phyloP scores from a whole-genome alignment of 2,113 vertebrate genomes.

The Gambusia affinis region DNA sequence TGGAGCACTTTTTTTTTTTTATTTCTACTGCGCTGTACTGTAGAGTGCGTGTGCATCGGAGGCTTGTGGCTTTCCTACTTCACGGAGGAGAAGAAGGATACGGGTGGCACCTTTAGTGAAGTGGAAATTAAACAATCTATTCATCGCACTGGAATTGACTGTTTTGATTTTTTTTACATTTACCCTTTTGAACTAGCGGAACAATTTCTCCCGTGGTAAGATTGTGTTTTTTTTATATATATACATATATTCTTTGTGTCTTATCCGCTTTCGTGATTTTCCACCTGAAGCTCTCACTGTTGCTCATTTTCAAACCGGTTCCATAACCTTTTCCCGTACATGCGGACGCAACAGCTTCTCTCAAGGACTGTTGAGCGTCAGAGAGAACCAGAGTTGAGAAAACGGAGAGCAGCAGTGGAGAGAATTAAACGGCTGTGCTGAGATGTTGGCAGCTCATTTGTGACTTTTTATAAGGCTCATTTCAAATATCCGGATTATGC shows the following conservation, averaged over 20 bases:
- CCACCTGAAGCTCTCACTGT: conserved; percentile 17
- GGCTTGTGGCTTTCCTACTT: conserved; percentile 37
- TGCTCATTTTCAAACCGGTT: conserved; percentile 29
- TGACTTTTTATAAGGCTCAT: conserved; percentile 63
- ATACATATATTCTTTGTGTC: not conserved
- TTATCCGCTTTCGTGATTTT: not conserved
- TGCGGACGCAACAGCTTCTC: conserved; percentile 81
- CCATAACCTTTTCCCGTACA: conserved; percentile 31
- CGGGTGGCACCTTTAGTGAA: conserved; percentile 45
- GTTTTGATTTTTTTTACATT: conserved; percentile 11
- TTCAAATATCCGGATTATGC: conserved; percentile 75
- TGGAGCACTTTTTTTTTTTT: conserved; percentile 76
- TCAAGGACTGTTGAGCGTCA: conserved; percentile 41
- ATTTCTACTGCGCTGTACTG: conserved; percentile 66
- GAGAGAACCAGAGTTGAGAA: conserved; percentile 19
- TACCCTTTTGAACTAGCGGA: conserved; percentile 32
- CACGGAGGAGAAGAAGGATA: conserved; percentile 32
- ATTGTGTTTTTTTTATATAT: conserved; percentile 5
- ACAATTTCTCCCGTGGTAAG: conserved; percentile 64
- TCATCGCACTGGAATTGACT: conserved; percentile 48
- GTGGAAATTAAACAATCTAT: conserved; percentile 61
- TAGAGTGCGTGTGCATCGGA: conserved; percentile 58
- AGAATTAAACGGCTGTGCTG: conserved; percentile 66
- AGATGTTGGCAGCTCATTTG: conserved; percentile 71
- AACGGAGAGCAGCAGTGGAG: conserved; percentile 33